Conservation (phyloP, 2,113 vertebrate species). For the Vulpes lagopus region DNA sequence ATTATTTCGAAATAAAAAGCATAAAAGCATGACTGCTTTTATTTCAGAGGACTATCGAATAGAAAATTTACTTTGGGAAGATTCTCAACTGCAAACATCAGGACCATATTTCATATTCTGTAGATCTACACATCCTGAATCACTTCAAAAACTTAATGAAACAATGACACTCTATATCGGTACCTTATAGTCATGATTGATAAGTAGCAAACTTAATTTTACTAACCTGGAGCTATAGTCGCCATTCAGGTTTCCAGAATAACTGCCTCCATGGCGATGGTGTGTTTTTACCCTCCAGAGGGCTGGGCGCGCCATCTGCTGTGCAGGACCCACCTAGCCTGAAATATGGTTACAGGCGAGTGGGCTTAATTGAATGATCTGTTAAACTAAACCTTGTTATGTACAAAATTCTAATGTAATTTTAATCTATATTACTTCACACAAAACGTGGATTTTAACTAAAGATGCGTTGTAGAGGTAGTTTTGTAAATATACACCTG, state of each 20-base stretch:
- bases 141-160: constrained; percentile 15
- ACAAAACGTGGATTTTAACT: neutral
- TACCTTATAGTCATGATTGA: neutral
- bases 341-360: neutral
- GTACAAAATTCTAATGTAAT: neutral
- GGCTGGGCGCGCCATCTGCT: neutral
- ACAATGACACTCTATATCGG: neutral
- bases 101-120: neutral
- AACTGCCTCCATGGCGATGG: neutral
- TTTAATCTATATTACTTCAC: neutral
- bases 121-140: neutral
- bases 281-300: neutral
- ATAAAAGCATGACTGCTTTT: neutral
- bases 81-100: neutral
- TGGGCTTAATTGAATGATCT: neutral
- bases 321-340: neutral
- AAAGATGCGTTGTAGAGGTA: neutral
- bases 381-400: neutral
- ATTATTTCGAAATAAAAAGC: neutral
- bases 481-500: neutral
- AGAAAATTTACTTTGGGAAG: neutral
- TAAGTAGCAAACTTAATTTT: neutral
- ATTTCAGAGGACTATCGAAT: neutral
- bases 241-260: neutral
- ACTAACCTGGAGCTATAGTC: neutral